phyloP scores from a whole-genome alignment of 2,888 invertebrate genomes.

The Chesias legatella region DNA sequence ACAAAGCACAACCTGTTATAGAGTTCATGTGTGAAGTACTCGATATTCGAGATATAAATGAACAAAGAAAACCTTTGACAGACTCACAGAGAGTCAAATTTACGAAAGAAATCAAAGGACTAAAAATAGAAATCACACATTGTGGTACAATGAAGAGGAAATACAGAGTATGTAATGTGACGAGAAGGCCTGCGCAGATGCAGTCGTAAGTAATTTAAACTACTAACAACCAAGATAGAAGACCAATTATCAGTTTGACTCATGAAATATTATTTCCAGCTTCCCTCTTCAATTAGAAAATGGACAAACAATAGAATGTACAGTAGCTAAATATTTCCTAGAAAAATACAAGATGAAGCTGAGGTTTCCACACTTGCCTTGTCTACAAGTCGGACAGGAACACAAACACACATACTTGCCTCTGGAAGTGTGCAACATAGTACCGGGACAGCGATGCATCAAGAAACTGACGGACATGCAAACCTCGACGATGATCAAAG shows the following conservation, averaged over 20 bases:
- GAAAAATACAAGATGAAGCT: slow-evolving; percentile 99
- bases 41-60: slow-evolving; percentile 96
- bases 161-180: slow-evolving; percentile 99
- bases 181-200: slow-evolving; percentile 98
- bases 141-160: slow-evolving; percentile 99
- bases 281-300: slow-evolving; percentile 99
- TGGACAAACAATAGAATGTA: slow-evolving; percentile 99
- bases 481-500: slow-evolving; percentile 99
- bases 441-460: slow-evolving; percentile 99
- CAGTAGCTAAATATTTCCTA: slow-evolving; percentile 99
- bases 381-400: slow-evolving; percentile 99
- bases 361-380: slow-evolving; percentile 98
- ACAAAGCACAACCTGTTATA: slow-evolving; percentile 99
- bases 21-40: slow-evolving; percentile 99
- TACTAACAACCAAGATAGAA: too few relatives aligned
- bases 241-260: background rate
- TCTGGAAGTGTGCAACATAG: slow-evolving; percentile 99
- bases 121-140: slow-evolving; percentile 99
- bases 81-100: slow-evolving; percentile 99
- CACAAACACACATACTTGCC: slow-evolving; percentile 99
- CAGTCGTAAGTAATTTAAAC: slow-evolving; percentile 93
- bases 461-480: slow-evolving; percentile 99
- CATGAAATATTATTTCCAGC: slow-evolving; percentile 62
- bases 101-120: slow-evolving; percentile 99
- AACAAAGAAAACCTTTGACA: slow-evolving; percentile 97